Conservation (phyloP, 2,113 vertebrate genomes). For the Coreoperca whiteheadi region DNA sequence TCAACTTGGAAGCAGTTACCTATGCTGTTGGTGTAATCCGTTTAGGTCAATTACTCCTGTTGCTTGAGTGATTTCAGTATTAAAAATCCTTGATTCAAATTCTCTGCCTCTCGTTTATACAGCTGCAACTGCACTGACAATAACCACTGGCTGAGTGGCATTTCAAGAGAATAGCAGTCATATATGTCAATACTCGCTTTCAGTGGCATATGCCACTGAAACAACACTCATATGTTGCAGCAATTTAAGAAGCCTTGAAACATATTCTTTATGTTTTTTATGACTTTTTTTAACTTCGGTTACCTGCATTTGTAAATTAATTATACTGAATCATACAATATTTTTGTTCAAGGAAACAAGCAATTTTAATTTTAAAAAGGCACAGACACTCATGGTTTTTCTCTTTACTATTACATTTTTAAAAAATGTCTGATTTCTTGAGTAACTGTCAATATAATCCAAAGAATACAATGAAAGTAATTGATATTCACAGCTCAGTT, state of each 20-base stretch:
- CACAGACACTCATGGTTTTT: no score
- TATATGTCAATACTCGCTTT: background rate
- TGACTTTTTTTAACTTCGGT: background rate
- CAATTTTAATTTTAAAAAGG: background rate
- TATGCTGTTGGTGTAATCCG: background rate
- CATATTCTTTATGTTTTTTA: background rate
- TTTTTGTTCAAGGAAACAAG: background rate
- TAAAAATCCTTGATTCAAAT: background rate
- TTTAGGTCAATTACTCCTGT: background rate
- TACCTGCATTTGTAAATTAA: background rate
- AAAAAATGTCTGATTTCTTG: background rate
- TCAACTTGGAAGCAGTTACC: background rate
- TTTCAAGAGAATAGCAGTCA: background rate
- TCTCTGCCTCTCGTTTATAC: background rate
- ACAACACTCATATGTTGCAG: background rate
- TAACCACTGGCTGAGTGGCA: background rate
- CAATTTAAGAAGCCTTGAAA: background rate
- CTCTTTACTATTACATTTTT: no score
- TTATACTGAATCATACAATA: background rate
- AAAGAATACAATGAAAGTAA: background rate
- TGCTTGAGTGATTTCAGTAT: background rate
- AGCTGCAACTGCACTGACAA: background rate
- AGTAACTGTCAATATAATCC: background rate
- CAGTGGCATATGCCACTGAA: background rate
- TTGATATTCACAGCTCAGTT: background rate